These are phyloP conservation scores for Arizona elegans DNA, from an alignment of 2,113 vertebrate species.

Conservation along the genomic window DNA sequence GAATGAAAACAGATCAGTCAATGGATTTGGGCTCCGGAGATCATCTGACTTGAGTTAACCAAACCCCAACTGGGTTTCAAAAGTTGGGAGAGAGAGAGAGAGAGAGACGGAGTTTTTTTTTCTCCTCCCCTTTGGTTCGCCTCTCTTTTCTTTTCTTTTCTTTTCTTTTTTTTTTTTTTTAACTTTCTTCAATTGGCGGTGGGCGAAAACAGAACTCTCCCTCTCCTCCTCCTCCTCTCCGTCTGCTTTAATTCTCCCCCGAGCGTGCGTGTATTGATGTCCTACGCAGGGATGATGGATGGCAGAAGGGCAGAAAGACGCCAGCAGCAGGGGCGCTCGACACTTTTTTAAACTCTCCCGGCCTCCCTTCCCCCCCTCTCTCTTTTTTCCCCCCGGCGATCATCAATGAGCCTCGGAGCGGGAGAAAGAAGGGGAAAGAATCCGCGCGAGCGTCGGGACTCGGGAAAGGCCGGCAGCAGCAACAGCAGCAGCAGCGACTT, in stretches of 20 bases:
- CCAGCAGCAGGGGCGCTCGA: neutral
- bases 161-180: neutral
- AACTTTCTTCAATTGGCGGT: slow-evolving; percentile 31
- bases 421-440: slow-evolving; percentile 2
- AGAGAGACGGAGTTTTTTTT: neutral
- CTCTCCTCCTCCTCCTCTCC: too few species aligned
- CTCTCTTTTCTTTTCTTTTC: neutral
- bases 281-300: slow-evolving; percentile 30
- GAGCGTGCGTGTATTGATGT: neutral
- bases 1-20: slow-evolving; percentile 74
- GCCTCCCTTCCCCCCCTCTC: accelerated
- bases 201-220: neutral
- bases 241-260: slow-evolving; percentile 8
- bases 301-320: slow-evolving; percentile 20
- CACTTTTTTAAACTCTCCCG: slow-evolving; percentile 23
- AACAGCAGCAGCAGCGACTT: slow-evolving; percentile 23
- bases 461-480: neutral
- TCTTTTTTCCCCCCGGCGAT: neutral
- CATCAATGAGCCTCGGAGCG: neutral
- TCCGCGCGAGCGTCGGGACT: neutral
- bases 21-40: slow-evolving; percentile 63
- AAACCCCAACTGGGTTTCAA: slow-evolving; percentile 30
- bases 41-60: slow-evolving; percentile 39
- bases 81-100: neutral
- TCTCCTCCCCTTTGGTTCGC: neutral